Percentiles rank a stretch among this genome's conserved stretches.
phyloP scores from a whole-genome alignment of 2,797 vertebrate genomes.

The Lepilemur septentrionalis region DNA sequence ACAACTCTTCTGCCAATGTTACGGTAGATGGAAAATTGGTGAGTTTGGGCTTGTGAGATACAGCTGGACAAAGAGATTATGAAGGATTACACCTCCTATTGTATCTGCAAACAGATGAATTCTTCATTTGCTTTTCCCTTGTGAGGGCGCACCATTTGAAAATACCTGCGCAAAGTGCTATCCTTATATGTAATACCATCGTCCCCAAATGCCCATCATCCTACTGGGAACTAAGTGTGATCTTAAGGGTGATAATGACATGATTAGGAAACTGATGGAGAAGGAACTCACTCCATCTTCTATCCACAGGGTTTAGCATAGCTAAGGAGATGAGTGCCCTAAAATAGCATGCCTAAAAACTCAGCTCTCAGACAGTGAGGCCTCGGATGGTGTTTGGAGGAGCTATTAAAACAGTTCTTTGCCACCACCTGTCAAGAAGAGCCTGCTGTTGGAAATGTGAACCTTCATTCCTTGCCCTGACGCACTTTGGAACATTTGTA shows the following conservation, averaged over 20 bases:
- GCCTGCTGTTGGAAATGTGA: slow-evolving; percentile 8
- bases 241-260: background rate
- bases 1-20: background rate
- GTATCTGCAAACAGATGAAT: background rate
- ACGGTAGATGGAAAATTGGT: background rate
- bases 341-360: slow-evolving; percentile 86
- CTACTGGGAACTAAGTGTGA: background rate
- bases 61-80: background rate
- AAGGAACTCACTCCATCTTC: slow-evolving; percentile 20
- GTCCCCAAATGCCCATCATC: background rate
- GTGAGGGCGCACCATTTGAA: background rate
- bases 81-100: background rate
- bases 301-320: slow-evolving; percentile 86
- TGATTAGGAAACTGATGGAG: background rate
- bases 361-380: slow-evolving; percentile 87
- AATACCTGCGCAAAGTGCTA: background rate
- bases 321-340: slow-evolving; percentile 89
- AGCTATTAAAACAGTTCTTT: slow-evolving; percentile 81
- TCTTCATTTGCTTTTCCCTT: background rate
- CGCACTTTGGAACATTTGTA: background rate
- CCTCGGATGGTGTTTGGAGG: background rate
- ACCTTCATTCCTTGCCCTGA: background rate
- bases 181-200: background rate
- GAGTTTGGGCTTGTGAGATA: background rate
- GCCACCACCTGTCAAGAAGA: slow-evolving; percentile 85